phyloP scores from a whole-genome alignment of 2,888 invertebrate species.

The Nephrotoma appendiculata region DNA sequence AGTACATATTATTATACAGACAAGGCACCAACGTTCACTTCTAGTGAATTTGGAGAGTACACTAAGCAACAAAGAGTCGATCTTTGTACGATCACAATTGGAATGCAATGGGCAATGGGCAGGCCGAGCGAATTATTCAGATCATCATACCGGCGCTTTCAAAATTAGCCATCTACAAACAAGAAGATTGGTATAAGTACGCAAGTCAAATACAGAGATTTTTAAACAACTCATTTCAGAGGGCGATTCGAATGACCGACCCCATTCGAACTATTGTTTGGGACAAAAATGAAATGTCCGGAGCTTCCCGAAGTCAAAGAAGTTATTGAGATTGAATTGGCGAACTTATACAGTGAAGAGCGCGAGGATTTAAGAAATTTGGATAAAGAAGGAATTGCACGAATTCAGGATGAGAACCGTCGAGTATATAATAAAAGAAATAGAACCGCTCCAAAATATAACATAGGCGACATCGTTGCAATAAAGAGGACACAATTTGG shows the following conservation, averaged over 20 bases:
- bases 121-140: background rate
- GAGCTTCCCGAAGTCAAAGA: background rate
- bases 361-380: too few species aligned
- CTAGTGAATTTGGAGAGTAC: too few species aligned
- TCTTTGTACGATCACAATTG: background rate
- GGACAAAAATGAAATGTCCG: constrained; percentile 3
- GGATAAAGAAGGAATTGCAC: too few species aligned
- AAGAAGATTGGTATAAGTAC: constrained; percentile 19
- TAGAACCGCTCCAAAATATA: too few species aligned
- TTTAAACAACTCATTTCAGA: constrained; percentile 14
- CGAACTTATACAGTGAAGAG: too few species aligned
- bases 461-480: too few species aligned
- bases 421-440: too few species aligned
- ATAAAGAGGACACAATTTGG: too few species aligned
- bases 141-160: background rate
- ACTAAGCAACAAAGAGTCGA: too few species aligned
- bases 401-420: too few species aligned
- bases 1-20: background rate
- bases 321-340: background rate
- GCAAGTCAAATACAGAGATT: constrained; percentile 15
- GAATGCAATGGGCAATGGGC: background rate
- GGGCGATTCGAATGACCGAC: constrained; percentile 5
- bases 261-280: constrained; percentile 9
- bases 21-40: background rate
- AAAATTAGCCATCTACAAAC: constrained; percentile 9